Percentiles rank a stretch among this genome's conserved stretches.
Conservation (phyloP, 2,888 invertebrate genomes). For the Drosophila prolongata region DNA sequence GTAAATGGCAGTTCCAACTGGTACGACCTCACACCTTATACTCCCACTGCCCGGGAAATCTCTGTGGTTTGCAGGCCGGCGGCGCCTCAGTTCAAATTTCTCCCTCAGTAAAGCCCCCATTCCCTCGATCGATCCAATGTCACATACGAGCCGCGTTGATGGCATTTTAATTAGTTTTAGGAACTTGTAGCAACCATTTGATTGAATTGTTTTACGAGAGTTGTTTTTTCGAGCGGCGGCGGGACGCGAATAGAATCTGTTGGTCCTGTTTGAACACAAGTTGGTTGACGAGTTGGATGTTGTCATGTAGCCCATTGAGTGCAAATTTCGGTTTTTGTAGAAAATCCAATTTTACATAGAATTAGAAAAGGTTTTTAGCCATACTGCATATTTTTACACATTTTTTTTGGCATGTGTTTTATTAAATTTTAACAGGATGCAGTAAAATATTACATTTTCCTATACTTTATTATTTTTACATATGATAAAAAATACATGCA, state of each 20-base stretch:
- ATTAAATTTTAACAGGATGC: too few relatives aligned
- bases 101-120: constrained; percentile 1
- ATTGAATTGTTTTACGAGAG: constrained; percentile 67
- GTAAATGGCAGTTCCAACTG: constrained; percentile 74
- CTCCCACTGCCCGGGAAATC: constrained; percentile 12
- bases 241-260: constrained; percentile 10
- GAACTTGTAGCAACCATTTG: constrained; percentile 69
- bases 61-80: constrained; percentile 51
- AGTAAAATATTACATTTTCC: too few relatives aligned
- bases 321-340: background rate
- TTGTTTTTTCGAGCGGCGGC: constrained; percentile 11
- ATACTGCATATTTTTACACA: background rate
- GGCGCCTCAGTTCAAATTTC: constrained; percentile 37
- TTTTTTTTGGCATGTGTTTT: too few relatives aligned
- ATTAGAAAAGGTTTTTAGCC: background rate
- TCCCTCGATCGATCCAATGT: constrained; percentile 3
- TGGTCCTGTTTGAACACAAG: constrained; percentile 9
- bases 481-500: too few relatives aligned
- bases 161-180: constrained; percentile 80
- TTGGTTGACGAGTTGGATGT: constrained; percentile 2
- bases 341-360: constrained; percentile 2
- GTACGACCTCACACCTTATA: constrained; percentile 12
- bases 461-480: too few relatives aligned
- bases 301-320: constrained; percentile 8
- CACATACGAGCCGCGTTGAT: constrained; percentile 60